Conservation (phyloP, 2,888 invertebrate species). For the Agapostemon virescens region DNA sequence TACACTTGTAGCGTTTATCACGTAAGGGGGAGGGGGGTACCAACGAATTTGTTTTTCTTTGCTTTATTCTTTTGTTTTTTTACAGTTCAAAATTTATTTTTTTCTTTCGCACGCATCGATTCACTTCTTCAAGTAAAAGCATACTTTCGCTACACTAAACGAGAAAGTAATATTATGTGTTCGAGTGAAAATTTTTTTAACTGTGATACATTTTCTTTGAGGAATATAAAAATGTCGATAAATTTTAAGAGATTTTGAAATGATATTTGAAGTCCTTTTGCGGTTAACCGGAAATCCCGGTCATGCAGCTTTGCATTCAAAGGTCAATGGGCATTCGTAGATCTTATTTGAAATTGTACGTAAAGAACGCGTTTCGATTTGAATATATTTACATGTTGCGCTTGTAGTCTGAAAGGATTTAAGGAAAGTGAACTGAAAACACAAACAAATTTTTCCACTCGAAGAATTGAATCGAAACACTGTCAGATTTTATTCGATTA, state of each 20-base stretch:
- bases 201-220: conserved; percentile 65
- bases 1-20: conserved; percentile 46
- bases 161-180: conserved; percentile 40
- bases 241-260: conserved; percentile 31
- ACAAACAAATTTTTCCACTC: conserved; percentile 35
- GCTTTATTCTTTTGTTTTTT: background rate
- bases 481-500: conserved; percentile 44
- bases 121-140: conserved; percentile 65
- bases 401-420: conserved; percentile 19
- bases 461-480: conserved; percentile 70
- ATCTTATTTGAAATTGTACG: conserved; percentile 32
- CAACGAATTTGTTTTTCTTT: conserved; percentile 52
- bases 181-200: conserved; percentile 47
- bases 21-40: conserved; percentile 24
- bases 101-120: conserved; percentile 59
- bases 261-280: no score
- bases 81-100: conserved; percentile 45
- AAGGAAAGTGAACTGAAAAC: background rate
- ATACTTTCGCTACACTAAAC: conserved; percentile 36
- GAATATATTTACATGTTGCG: conserved; percentile 24
- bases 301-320: conserved; percentile 7
- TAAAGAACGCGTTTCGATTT: conserved; percentile 26
- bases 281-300: conserved; percentile 22
- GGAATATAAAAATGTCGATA: conserved; percentile 18
- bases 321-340: conserved; percentile 20